Evolutionary conservation across 1,140 invertebrate genomes (phyloP).

Genomic region (Aleiodes sp.): DNA sequence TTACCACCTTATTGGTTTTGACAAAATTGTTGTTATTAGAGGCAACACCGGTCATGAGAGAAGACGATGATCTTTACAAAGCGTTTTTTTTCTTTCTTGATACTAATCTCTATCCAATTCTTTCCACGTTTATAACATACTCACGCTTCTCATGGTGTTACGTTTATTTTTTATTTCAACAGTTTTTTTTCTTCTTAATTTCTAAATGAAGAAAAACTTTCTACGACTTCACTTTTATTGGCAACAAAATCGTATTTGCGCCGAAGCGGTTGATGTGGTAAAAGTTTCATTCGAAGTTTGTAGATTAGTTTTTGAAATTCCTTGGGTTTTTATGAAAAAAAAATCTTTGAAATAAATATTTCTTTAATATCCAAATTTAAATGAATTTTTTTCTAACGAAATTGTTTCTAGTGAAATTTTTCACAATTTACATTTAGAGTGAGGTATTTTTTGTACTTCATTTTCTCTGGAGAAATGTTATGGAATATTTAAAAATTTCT

Average conservation of each 20-base stretch:
- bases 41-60: neutral
- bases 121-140: neutral
- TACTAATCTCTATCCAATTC: slow-evolving; percentile 12
- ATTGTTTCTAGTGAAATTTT: no score
- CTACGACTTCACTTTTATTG: slow-evolving; percentile 13
- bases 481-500: no score
- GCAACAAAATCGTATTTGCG: neutral
- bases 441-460: no score
- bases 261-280: neutral
- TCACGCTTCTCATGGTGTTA: slow-evolving; percentile 6
- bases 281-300: slow-evolving; percentile 1
- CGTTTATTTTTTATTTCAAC: no score
- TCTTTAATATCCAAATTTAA: no score
- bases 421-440: no score
- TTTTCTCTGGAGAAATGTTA: no score
- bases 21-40: slow-evolving; percentile 51
- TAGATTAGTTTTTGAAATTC: neutral
- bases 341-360: no score
- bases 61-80: neutral
- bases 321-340: no score
- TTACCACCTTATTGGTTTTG: slow-evolving; percentile 45
- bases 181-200: no score
- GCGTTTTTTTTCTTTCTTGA: neutral
- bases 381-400: no score
- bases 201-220: neutral